Conservation (phyloP, 2,888 invertebrate species). For the Pollenia amentaria region DNA sequence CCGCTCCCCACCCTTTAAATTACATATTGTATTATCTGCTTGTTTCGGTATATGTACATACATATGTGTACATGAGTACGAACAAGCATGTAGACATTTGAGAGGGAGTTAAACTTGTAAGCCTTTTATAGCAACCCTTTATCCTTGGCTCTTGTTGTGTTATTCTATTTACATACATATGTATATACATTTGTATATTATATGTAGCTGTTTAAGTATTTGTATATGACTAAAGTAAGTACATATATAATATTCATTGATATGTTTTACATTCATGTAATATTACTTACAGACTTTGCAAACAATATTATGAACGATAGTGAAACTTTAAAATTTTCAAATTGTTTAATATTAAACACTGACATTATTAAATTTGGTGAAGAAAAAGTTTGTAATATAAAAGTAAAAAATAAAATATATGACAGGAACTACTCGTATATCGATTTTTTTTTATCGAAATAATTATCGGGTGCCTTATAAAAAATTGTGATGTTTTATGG, state of each 20-base stretch:
- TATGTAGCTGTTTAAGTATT: background rate
- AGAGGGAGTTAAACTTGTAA: constrained; percentile 22
- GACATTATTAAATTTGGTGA: too few species aligned
- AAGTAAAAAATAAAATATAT: too few species aligned
- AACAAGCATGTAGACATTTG: background rate
- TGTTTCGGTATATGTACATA: background rate
- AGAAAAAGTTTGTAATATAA: too few species aligned
- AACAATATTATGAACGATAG: background rate
- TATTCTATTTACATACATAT: background rate
- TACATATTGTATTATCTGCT: background rate
- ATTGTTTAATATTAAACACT: background rate
- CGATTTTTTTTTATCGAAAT: too few species aligned
- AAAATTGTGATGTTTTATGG: too few species aligned
- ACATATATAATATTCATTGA: constrained; percentile 22
- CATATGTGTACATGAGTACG: constrained; percentile 20
- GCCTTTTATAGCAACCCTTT: constrained; percentile 4
- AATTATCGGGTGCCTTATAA: too few species aligned
- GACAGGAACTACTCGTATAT: too few species aligned
- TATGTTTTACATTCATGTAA: constrained; percentile 30
- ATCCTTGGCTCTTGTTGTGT: background rate
- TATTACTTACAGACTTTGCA: background rate
- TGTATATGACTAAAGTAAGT: background rate
- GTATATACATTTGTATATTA: background rate
- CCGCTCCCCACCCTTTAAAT: too few species aligned
- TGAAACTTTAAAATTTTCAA: constrained; percentile 21